Evolutionary conservation across 1,140 invertebrate genomes (phyloP), one percentile per base, ranked within the genome.

Genomic region (Neoseiulus cucumeris): DNA sequence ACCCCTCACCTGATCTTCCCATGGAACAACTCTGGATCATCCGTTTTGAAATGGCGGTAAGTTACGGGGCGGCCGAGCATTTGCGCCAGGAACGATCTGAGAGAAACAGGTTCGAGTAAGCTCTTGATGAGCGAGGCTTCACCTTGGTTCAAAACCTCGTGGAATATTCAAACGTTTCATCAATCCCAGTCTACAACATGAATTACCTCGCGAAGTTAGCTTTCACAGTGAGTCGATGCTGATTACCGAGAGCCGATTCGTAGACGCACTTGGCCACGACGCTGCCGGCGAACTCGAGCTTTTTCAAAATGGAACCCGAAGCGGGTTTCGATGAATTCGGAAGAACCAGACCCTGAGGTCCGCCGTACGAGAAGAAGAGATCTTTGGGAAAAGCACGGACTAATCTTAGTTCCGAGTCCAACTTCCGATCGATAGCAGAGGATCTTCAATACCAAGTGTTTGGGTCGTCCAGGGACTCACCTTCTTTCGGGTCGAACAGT

Each of bases 21-120:
- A 64, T 91, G 78, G 75, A 91, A 94, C 28, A 94, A 77, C 75
- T 93, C 90, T 0, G 91, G 91, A 77, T 94, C 91, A 73, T 95
- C 91, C 77, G 91, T 89, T 73, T 93, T 89, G 77, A 95, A 95
- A 77, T 94, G 91, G 84, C 91, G 92, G 72, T 91, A 93, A 77
- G 92, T 87, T 29, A 94, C 89, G 69, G 88, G 75, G 39, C 94
- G 82, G 39, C 91, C 91, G 72, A 94, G 93, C 47, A 94, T 82
- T 79, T 93, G 90, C 44, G 91, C 91, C 33, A 94, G 78, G 77
- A 94, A 95, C n/a, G 89, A 92, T 65, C 51, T 59, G 14, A 17
- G 22, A 59, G 51, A 59, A 20, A 4, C 1, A 33, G 9, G 14
- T 29, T 18, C 22, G 22, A 20, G 14, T 18, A 59, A 39, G 9